Percentiles rank a stretch among this genome's conserved stretches.
Conservation (phyloP, 2,888 invertebrate genomes). For the Tuta absoluta region DNA sequence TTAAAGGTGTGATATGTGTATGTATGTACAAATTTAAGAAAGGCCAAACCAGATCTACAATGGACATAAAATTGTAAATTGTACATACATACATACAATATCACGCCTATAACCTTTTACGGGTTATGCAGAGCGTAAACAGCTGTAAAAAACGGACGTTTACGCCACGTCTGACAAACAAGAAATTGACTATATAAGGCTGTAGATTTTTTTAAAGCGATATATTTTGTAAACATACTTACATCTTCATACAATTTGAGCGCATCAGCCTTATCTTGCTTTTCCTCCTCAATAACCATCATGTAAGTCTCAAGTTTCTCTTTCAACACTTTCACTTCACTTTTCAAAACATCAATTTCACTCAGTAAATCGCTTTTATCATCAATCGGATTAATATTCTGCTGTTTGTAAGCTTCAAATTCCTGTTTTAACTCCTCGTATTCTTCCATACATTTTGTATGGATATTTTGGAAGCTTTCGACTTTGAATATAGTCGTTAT, state of each 20-base stretch:
- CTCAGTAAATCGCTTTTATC: conserved; percentile 51
- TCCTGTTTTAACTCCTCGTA: conserved; percentile 83
- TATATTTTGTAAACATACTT: too few species aligned
- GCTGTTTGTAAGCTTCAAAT: conserved; percentile 84
- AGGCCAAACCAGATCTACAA: too few species aligned
- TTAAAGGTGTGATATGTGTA: too few species aligned
- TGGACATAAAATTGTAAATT: too few species aligned
- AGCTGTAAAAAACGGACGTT: too few species aligned
- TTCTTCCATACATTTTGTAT: conserved; percentile 84
- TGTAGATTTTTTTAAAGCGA: too few species aligned
- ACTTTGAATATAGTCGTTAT: conserved; percentile 77
- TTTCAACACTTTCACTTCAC: conserved; percentile 84
- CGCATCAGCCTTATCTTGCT: conserved; percentile 82
- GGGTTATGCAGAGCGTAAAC: too few species aligned
- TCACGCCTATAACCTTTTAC: too few species aligned
- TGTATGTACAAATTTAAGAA: too few species aligned
- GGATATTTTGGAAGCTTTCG: conserved; percentile 67
- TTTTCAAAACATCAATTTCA: conserved; percentile 75
- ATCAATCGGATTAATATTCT: conserved; percentile 50
- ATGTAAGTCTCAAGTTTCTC: conserved; percentile 84
- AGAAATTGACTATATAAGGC: too few species aligned
- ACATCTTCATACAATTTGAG: conserved; percentile 81
- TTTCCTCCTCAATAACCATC: conserved; percentile 83
- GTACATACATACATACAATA: too few species aligned
- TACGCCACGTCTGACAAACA: too few species aligned